Percentiles rank a stretch among this genome's conserved stretches.
Evolutionary conservation across 2,797 vertebrate genomes (phyloP).

Genomic region (Trachops cirrhosus): DNA sequence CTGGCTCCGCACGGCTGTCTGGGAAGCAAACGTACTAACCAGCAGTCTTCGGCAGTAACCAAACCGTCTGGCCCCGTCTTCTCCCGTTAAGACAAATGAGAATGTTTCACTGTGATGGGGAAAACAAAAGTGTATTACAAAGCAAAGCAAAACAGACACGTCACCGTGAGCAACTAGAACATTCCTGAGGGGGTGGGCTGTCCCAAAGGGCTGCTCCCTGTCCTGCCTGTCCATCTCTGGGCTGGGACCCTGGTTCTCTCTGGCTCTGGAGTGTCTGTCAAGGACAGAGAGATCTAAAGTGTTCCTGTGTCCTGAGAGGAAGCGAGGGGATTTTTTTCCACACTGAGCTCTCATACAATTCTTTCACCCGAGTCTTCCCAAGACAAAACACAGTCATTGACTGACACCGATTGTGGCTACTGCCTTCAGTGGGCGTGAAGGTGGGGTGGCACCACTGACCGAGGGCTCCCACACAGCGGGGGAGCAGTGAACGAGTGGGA

Average conservation of each 20-base stretch:
- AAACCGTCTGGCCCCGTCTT: slow-evolving; percentile 92
- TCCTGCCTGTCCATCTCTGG: not conserved
- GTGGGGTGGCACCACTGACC: not conserved
- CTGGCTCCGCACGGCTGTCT: accelerated
- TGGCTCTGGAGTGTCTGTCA: not conserved
- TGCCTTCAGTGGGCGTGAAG: not conserved
- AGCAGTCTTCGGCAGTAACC: slow-evolving; percentile 94
- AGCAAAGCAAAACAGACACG: not conserved
- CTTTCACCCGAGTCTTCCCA: not conserved
- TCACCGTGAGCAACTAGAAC: not conserved
- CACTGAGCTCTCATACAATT: not conserved
- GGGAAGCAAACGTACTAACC: slow-evolving; percentile 82
- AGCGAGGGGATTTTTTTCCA: not conserved
- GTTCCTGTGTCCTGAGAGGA: not conserved
- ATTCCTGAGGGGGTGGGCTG: not conserved
- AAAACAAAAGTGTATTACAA: slow-evolving; percentile 47
- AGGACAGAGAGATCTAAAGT: not conserved
- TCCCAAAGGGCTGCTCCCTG: not conserved
- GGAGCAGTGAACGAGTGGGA: accelerated
- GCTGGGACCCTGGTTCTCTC: not conserved
- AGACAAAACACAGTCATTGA: not conserved
- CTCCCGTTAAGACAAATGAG: slow-evolving; percentile 93
- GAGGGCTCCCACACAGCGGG: not conserved
- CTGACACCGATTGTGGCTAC: not conserved
- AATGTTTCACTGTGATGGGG: slow-evolving; percentile 88